Percentiles rank a stretch among this genome's conserved stretches.
Conservation (phyloP, 2,888 invertebrate species). For the Strigamia transsilvanica region DNA sequence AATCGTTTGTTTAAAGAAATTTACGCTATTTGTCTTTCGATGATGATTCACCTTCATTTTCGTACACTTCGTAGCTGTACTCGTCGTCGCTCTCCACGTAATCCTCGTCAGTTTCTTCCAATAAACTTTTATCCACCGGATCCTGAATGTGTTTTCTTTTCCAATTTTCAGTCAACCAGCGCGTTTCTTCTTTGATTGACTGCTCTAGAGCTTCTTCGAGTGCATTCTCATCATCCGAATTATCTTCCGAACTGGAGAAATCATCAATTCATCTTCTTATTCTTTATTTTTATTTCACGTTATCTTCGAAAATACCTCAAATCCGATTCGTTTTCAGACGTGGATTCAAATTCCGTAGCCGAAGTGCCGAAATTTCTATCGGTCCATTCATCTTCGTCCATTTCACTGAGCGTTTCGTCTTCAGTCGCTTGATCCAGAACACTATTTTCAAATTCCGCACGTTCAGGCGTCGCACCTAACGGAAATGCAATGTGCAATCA, state of each 20-base stretch:
- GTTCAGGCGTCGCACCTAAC: slow-evolving; percentile 72
- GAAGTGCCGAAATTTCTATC: slow-evolving; percentile 86
- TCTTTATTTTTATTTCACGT: background rate
- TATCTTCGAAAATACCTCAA: slow-evolving; percentile 56
- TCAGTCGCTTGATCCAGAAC: slow-evolving; percentile 61
- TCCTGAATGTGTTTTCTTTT: slow-evolving; percentile 68
- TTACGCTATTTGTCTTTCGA: background rate
- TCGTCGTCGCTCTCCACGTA: slow-evolving; percentile 60
- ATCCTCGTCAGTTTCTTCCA: slow-evolving; percentile 57
- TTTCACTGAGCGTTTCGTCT: slow-evolving; percentile 73
- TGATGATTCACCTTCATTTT: slow-evolving; percentile 56
- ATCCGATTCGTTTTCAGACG: slow-evolving; percentile 70
- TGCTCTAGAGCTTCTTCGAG: slow-evolving; percentile 75
- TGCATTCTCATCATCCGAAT: slow-evolving; percentile 65
- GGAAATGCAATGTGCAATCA: slow-evolving; percentile 32
- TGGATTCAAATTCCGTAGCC: slow-evolving; percentile 74
- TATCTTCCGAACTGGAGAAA: slow-evolving; percentile 55
- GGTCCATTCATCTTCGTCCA: slow-evolving; percentile 96
- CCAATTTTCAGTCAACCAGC: slow-evolving; percentile 76
- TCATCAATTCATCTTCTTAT: background rate
- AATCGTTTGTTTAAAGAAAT: too few relatives aligned
- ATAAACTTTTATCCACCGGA: background rate
- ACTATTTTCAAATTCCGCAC: slow-evolving; percentile 81
- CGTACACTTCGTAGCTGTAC: slow-evolving; percentile 58
- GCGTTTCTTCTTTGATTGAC: slow-evolving; percentile 71